phyloP scores from a whole-genome alignment of 2,888 invertebrate genomes.

The Drosophila prolongata region DNA sequence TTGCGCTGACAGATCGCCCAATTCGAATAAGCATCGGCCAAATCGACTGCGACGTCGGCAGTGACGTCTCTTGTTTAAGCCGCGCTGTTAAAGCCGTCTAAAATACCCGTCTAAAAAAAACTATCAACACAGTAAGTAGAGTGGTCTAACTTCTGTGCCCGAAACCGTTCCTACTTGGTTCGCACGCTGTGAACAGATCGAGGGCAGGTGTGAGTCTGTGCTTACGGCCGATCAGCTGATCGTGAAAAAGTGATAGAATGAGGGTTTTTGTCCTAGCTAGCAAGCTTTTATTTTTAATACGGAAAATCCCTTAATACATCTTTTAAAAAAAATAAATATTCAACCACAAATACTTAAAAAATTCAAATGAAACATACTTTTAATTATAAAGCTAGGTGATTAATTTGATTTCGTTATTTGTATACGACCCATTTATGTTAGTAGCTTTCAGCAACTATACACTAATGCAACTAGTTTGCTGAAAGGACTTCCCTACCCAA shows the following conservation, averaged over 20 bases:
- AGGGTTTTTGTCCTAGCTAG: background rate
- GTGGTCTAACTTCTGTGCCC: constrained; percentile 51
- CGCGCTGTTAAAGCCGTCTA: constrained; percentile 59
- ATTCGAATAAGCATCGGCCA: constrained; percentile 44
- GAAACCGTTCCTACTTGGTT: constrained; percentile 7
- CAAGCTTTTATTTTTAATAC: background rate
- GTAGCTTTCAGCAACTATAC: background rate
- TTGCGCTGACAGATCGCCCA: constrained; percentile 65
- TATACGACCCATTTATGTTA: too few relatives aligned
- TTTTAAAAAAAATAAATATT: too few relatives aligned
- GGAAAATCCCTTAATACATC: too few relatives aligned
- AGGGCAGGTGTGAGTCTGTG: constrained; percentile 10
- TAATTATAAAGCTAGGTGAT: too few relatives aligned
- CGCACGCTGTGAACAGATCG: constrained; percentile 23
- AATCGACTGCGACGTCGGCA: constrained; percentile 23
- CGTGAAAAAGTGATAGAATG: background rate
- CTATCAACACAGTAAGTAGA: constrained; percentile 51
- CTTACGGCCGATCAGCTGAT: constrained; percentile 17
- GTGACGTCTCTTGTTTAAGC: constrained; percentile 19
- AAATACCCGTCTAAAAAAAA: constrained; percentile 51
- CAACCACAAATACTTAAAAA: too few relatives aligned
- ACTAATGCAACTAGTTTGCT: constrained; percentile 20
- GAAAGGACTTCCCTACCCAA: constrained; percentile 13
- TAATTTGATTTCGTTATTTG: too few relatives aligned
- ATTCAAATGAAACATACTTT: too few relatives aligned